Conservation (phyloP, 2,797 vertebrate species). For the Centroberyx gerrardi region DNA sequence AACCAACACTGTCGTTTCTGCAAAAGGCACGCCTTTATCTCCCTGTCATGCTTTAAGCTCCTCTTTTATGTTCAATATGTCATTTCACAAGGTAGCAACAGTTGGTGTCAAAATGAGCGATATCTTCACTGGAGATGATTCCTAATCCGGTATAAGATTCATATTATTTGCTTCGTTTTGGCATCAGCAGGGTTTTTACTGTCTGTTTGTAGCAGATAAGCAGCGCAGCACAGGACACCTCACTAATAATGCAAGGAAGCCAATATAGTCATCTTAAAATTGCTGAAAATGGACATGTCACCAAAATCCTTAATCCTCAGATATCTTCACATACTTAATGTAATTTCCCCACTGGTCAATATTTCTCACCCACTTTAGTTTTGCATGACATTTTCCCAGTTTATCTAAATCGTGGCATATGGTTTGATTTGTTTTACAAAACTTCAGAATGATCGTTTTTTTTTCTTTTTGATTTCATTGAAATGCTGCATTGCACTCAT, state of each 20-base stretch:
- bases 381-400: conserved; percentile 27
- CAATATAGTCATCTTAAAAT: not conserved
- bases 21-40: not conserved
- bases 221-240: not conserved
- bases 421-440: conserved; percentile 43
- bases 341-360: conserved; percentile 28
- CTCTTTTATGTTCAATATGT: not conserved
- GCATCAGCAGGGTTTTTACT: not conserved
- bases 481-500: conserved; percentile 70
- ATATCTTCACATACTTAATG: conserved; percentile 10
- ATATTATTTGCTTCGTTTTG: not conserved
- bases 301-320: not conserved
- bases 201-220: conserved; percentile 8
- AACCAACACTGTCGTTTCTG: not conserved
- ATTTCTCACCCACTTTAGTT: conserved; percentile 12
- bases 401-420: conserved; percentile 15
- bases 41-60: not conserved
- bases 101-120: not conserved
- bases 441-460: conserved; percentile 36
- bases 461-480: conserved; percentile 39
- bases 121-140: not conserved
- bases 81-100: not conserved
- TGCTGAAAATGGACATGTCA: not conserved
- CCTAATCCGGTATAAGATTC: conserved; percentile 1
- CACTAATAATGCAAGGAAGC: not conserved